A percentile compares a stretch with the other conserved stretches of the same genome.
These are phyloP conservation scores for Patella pellucida DNA, from an alignment of 2,888 invertebrate species.

Conservation along the genomic window DNA sequence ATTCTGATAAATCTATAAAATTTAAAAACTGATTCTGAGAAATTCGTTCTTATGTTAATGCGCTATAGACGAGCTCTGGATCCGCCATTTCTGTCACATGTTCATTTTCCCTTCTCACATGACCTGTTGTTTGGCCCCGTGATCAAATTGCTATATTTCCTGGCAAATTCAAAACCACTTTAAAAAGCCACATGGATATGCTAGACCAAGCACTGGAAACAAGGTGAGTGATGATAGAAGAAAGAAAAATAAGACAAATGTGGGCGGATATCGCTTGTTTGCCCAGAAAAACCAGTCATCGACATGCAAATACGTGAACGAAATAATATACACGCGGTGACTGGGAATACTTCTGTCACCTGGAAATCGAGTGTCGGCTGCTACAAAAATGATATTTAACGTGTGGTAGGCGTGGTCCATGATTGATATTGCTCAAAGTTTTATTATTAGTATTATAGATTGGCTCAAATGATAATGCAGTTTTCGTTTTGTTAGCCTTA, in stretches of 20 bases:
- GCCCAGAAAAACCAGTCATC: too few relatives aligned
- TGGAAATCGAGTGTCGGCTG: too few relatives aligned
- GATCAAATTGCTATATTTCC: constrained; percentile 70
- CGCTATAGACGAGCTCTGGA: constrained; percentile 22
- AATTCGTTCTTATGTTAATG: constrained; percentile 29
- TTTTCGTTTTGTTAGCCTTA: too few relatives aligned
- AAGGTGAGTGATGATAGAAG: constrained; percentile 56
- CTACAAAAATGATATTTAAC: too few relatives aligned
- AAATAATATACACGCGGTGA: too few relatives aligned
- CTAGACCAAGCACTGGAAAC: constrained; percentile 69
- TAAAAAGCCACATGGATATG: constrained; percentile 70
- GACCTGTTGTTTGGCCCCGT: constrained; percentile 73
- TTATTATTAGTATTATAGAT: too few relatives aligned
- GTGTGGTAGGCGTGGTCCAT: too few relatives aligned
- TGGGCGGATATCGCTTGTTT: background rate
- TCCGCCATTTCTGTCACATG: constrained; percentile 70
- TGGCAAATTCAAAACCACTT: constrained; percentile 70
- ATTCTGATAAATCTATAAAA: too few relatives aligned
- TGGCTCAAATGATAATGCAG: too few relatives aligned
- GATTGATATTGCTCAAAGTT: too few relatives aligned
- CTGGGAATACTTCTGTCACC: too few relatives aligned
- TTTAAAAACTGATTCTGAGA: background rate
- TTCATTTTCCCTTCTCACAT: constrained; percentile 71
- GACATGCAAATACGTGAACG: too few relatives aligned
- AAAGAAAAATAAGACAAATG: background rate